Percentiles rank a stretch among this genome's conserved stretches.
Evolutionary conservation across 2,797 vertebrate species (phyloP).

Genomic region (Salarias fasciatus): DNA sequence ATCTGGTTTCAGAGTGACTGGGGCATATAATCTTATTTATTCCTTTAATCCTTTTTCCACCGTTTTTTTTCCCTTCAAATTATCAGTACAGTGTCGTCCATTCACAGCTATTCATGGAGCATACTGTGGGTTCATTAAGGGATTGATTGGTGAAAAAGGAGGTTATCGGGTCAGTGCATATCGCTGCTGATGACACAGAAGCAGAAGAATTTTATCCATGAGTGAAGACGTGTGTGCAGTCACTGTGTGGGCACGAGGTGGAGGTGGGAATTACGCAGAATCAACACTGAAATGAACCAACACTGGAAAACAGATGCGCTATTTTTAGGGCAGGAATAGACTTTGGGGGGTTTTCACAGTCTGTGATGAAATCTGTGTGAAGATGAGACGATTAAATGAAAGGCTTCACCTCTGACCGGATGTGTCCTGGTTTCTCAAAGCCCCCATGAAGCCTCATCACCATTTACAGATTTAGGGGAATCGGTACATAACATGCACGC

Average conservation of each 20-base stretch:
- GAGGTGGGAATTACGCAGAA: background rate
- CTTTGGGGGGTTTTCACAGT: background rate
- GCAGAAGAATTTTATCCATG: slow-evolving; percentile 10
- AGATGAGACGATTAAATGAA: slow-evolving; percentile 29
- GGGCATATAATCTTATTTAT: slow-evolving; percentile 56
- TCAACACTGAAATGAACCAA: slow-evolving; percentile 6
- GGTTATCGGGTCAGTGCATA: slow-evolving; percentile 27
- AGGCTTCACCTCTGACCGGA: slow-evolving; percentile 20
- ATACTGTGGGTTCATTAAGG: slow-evolving; percentile 24
- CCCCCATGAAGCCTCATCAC: slow-evolving; percentile 25
- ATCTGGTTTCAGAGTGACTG: slow-evolving; percentile 57
- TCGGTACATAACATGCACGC: background rate
- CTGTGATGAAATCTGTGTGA: slow-evolving; percentile 4
- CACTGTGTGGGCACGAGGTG: background rate
- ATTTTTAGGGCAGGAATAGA: background rate
- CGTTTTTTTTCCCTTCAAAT: slow-evolving; percentile 25
- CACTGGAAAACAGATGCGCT: background rate
- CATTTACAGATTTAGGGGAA: slow-evolving; percentile 32
- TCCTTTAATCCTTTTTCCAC: slow-evolving; percentile 31
- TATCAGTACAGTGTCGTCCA: slow-evolving; percentile 4
- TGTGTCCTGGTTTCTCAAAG: slow-evolving; percentile 12
- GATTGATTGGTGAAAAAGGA: slow-evolving; percentile 26
- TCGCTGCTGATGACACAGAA: slow-evolving; percentile 10
- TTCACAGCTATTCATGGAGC: slow-evolving; percentile 22
- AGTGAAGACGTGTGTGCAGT: slow-evolving; percentile 18